phyloP scores from a whole-genome alignment of 2,113 vertebrate species.

The Pituophis catenifer region DNA sequence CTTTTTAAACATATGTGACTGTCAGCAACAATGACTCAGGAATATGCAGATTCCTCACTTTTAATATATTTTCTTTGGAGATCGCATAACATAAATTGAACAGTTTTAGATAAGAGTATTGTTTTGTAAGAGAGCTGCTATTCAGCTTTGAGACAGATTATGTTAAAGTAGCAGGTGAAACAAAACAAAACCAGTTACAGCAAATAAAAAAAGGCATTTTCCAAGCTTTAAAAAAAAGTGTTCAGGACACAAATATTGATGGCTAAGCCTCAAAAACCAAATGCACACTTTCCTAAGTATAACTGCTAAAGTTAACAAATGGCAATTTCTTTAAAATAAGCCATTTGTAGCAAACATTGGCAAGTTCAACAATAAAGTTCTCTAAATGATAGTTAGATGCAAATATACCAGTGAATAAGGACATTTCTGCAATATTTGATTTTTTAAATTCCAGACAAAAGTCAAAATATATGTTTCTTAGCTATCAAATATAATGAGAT shows the following conservation, averaged over 20 bases:
- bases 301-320: not conserved
- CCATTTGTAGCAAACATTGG: constrained; percentile 17
- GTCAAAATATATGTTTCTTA: not conserved
- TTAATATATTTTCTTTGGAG: constrained; percentile 38
- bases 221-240: not conserved
- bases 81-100: constrained; percentile 27
- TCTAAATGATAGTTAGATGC: no score
- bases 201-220: not conserved
- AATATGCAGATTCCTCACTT: constrained; percentile 32
- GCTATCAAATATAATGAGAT: no score
- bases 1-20: constrained; percentile 20
- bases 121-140: constrained; percentile 1
- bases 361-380: no score
- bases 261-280: not conserved
- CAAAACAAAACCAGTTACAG: not conserved
- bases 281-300: not conserved
- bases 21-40: constrained; percentile 30
- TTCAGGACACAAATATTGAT: not conserved
- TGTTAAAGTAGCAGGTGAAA: not conserved
- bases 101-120: constrained; percentile 25
- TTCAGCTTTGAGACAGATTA: not conserved
- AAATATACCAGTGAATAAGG: no score
- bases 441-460: no score
- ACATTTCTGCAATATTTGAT: no score
- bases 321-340: not conserved